Evolutionary conservation across 2,797 vertebrate species (phyloP).

Genomic region (Sebastes oblongus): DNA sequence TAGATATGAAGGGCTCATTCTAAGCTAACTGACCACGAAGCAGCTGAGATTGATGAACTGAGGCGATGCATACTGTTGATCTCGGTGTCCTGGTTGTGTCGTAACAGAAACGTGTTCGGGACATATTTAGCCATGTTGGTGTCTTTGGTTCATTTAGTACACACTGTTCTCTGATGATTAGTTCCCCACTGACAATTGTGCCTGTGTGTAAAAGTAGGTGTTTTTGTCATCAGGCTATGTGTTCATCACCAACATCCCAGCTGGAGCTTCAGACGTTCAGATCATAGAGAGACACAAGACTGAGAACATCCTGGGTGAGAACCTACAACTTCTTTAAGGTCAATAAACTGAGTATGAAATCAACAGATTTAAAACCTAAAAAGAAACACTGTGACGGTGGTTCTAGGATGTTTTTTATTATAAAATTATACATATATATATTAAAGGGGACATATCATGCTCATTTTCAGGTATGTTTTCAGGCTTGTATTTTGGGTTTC

Average conservation of each 20-base stretch:
- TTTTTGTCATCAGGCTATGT: slow-evolving; percentile 82
- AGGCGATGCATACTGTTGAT: not conserved
- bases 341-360: slow-evolving; percentile 23
- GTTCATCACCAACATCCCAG: slow-evolving; percentile 89
- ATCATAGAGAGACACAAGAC: slow-evolving; percentile 91
- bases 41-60: not conserved
- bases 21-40: not conserved
- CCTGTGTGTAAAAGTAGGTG: slow-evolving; percentile 16
- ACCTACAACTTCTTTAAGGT: slow-evolving; percentile 46
- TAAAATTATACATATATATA: too few species aligned
- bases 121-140: not conserved
- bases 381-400: not conserved
- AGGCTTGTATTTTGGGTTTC: too few species aligned
- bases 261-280: slow-evolving; percentile 89
- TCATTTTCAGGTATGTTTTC: too few species aligned
- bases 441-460: too few species aligned
- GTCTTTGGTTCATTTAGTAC: not conserved
- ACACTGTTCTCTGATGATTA: not conserved
- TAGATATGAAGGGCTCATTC: too few species aligned
- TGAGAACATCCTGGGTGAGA: slow-evolving; percentile 89
- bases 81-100: not conserved
- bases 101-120: not conserved
- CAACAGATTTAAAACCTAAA: not conserved
- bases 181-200: not conserved
- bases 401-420: not conserved